phyloP scores from a whole-genome alignment of 2,888 invertebrate genomes.

The Dendrolimus houi region DNA sequence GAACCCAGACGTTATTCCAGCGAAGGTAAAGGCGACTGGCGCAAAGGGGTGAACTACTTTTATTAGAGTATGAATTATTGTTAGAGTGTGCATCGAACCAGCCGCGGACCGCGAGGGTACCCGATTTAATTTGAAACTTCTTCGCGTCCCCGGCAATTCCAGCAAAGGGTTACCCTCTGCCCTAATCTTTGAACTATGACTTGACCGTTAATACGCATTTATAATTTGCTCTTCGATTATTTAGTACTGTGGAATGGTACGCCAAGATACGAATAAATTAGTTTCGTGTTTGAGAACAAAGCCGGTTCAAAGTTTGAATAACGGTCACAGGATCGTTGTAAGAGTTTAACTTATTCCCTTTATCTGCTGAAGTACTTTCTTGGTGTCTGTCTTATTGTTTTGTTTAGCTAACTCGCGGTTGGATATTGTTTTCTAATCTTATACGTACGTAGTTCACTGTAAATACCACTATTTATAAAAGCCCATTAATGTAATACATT shows the following conservation, averaged over 20 bases:
- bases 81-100: constrained; percentile 52
- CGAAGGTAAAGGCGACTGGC: constrained; percentile 5
- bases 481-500: no score
- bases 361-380: constrained; percentile 47
- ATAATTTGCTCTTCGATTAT: constrained; percentile 75
- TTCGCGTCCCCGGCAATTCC: constrained; percentile 49
- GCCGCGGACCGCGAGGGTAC: constrained; percentile 33
- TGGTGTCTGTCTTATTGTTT: constrained; percentile 46
- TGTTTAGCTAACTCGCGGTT: constrained; percentile 37
- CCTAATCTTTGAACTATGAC: constrained; percentile 77
- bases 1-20: neutral
- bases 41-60: constrained; percentile 39
- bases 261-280: constrained; percentile 72
- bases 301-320: constrained; percentile 65
- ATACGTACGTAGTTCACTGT: constrained; percentile 1
- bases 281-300: constrained; percentile 73
- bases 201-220: constrained; percentile 76
- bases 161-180: constrained; percentile 68
- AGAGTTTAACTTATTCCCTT: constrained; percentile 53
- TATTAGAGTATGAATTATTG: constrained; percentile 51
- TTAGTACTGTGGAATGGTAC: constrained; percentile 60
- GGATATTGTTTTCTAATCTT: constrained; percentile 22
- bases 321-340: constrained; percentile 67
- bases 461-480: no score
- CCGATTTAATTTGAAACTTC: constrained; percentile 63